Percentiles rank a stretch among this genome's conserved stretches.
These are phyloP conservation scores for Astyanax mexicanus DNA, from an alignment of 2,797 vertebrate species.

Conservation along the genomic window DNA sequence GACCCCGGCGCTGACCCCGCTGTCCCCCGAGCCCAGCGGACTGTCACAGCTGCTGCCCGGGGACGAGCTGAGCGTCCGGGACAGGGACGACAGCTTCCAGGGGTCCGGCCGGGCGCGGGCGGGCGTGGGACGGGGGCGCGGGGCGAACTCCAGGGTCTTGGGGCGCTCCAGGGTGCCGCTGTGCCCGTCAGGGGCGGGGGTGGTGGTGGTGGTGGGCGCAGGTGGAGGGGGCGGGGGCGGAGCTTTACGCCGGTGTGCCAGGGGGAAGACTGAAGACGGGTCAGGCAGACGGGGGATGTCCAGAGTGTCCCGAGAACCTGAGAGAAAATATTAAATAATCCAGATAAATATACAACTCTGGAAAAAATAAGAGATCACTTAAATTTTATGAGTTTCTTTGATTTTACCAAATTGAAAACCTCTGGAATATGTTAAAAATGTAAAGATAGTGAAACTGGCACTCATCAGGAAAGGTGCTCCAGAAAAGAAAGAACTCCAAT, in stretches of 20 bases:
- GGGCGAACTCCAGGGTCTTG: slow-evolving; percentile 88
- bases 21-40: slow-evolving; percentile 77
- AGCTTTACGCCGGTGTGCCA: slow-evolving; percentile 76
- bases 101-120: slow-evolving; percentile 82
- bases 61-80: slow-evolving; percentile 83
- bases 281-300: slow-evolving; percentile 84
- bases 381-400: no score
- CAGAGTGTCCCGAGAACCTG: slow-evolving; percentile 77
- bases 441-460: no score
- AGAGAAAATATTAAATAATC: no score
- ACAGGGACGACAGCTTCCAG: slow-evolving; percentile 87
- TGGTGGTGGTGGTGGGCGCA: slow-evolving; percentile 69
- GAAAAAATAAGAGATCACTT: no score
- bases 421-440: no score
- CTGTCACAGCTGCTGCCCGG: slow-evolving; percentile 86
- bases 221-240: slow-evolving; percentile 60
- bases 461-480: no score
- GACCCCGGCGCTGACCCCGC: slow-evolving; percentile 54
- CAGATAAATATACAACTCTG: no score
- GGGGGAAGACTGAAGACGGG: slow-evolving; percentile 76
- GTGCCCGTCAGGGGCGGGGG: slow-evolving; percentile 45
- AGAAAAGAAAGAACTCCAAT: no score
- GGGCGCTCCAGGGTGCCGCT: slow-evolving; percentile 81
- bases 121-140: slow-evolving; percentile 85
- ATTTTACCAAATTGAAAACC: no score